Base-by-base conservation (phyloP, 2,113 vertebrate species). In the Vidua macroura region DNA sequence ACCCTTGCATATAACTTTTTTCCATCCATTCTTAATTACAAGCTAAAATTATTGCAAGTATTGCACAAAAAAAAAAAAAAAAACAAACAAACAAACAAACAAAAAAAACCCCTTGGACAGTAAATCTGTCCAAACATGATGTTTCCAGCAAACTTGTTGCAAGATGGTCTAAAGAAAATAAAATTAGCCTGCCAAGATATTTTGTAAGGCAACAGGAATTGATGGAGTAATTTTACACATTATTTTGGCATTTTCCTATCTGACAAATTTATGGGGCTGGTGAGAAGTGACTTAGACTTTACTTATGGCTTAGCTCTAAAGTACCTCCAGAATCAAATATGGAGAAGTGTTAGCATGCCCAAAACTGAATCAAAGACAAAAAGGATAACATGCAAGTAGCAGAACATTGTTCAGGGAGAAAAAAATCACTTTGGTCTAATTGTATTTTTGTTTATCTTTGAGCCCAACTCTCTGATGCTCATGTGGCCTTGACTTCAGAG, bases 191-290 rank as follows among this genome's bases (percentile, higher is more conserved):
- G 83, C 81, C 91, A 92, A 90, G 46, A 41, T 81, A n/a, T 75
- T 95, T 86, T 83, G 33, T 88, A 84, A 95, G 74, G 53, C 77
- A 64, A 27, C 28, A 82, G 68, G 73, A 93, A 92, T 28, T 59
- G 73, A 52, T 35, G 28, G 69, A 89, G 69, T 79, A 63, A 62
- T 58, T 87, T 91, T 82, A 72, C 44, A 53, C 2, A 1, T 94
- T 76, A 44, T 82, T 94, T 87, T 96, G 77, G n/a, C 31, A 3
- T 82, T 93, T 92, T 87, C n/a, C 33, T 94, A 48, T 89, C 66
- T 83, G 77, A 70, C 11, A 66, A 88, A 74, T 80, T 37, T 69
- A 59, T 86, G 51, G n/a, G 43, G 13, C 21, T 86, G 19, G 31
- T 88, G 81, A 92, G 43, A 88, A 92, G 46, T 48, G 35, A 39